Evolutionary conservation across 1,140 invertebrate species (phyloP).

Genomic region (Drosophila funebris): DNA sequence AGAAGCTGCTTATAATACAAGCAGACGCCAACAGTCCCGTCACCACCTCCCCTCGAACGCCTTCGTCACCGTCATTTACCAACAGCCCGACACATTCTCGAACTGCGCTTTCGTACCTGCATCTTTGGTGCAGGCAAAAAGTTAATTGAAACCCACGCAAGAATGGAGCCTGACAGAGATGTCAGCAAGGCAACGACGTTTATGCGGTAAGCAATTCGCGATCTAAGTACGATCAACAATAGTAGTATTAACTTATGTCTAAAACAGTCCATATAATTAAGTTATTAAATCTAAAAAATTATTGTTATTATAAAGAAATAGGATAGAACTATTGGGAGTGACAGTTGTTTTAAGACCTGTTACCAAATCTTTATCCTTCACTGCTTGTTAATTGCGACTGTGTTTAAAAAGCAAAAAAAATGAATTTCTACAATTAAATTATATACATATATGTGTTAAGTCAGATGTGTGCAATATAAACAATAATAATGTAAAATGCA

Average conservation of each 20-base stretch:
- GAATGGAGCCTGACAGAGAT: slow-evolving; percentile 57
- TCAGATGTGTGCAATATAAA: neutral
- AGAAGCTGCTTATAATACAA: slow-evolving; percentile 75
- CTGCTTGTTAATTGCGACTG: slow-evolving; percentile 11
- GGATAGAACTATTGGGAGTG: neutral
- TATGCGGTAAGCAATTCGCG: slow-evolving; percentile 22
- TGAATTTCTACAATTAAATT: slow-evolving; percentile 34
- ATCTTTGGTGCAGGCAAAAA: slow-evolving; percentile 72
- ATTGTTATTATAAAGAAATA: neutral
- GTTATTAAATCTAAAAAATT: too few species aligned
- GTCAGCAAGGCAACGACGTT: slow-evolving; percentile 36
- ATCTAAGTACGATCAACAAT: neutral
- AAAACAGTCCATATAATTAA: neutral
- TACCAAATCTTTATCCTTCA: slow-evolving; percentile 16
- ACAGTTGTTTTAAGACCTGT: neutral
- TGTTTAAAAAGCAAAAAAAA: slow-evolving; percentile 35
- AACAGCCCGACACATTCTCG: slow-evolving; percentile 40
- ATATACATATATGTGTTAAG: slow-evolving; percentile 2
- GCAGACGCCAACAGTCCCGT: slow-evolving; percentile 2
- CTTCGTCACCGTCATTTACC: neutral
- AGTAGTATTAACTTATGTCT: too few species aligned
- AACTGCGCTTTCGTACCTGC: slow-evolving; percentile 49
- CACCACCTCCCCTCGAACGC: neutral
- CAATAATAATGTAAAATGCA: slow-evolving; percentile 50
- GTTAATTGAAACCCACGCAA: slow-evolving; percentile 79